phyloP scores from a whole-genome alignment of 2,797 vertebrate species.

The Balearica regulorum region DNA sequence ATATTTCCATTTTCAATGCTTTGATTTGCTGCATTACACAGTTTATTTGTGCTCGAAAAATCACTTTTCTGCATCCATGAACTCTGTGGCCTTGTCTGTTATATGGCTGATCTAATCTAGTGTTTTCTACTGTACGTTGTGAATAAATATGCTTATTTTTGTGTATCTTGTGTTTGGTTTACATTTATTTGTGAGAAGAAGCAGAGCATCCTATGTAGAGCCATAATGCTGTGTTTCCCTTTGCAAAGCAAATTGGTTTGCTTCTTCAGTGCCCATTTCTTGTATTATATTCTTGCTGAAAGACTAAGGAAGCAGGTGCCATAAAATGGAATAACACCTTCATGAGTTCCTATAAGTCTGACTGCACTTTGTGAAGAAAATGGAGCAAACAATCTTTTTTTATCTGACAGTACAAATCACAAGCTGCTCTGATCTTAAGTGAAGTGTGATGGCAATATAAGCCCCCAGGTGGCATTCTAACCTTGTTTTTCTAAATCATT shows the following conservation, averaged over 20 bases:
- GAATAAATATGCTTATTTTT: not conserved
- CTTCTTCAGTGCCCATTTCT: not conserved
- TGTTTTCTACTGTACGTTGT: not conserved
- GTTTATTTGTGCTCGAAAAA: not conserved
- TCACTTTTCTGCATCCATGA: not conserved
- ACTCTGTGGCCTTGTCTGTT: not conserved
- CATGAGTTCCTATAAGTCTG: not conserved
- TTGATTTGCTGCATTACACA: not conserved
- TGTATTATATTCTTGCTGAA: not conserved
- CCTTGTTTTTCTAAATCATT: slow-evolving; percentile 70
- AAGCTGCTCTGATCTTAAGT: not conserved
- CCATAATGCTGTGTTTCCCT: not conserved
- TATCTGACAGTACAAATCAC: not conserved
- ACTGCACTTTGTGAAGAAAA: not conserved
- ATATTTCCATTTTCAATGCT: not conserved
- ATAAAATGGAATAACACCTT: not conserved
- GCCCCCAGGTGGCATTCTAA: slow-evolving; percentile 77
- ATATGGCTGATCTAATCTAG: not conserved
- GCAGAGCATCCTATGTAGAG: not conserved
- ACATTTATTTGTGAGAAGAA: not conserved
- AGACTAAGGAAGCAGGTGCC: not conserved
- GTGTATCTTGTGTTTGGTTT: not conserved
- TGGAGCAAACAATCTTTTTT: not conserved
- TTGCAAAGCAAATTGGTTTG: not conserved
- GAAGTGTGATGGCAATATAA: slow-evolving; percentile 65